Percentiles rank a stretch among this genome's conserved stretches.
These are phyloP conservation scores for Dicycla oo DNA, from an alignment of 2,888 invertebrate species.

Conservation along the genomic window DNA sequence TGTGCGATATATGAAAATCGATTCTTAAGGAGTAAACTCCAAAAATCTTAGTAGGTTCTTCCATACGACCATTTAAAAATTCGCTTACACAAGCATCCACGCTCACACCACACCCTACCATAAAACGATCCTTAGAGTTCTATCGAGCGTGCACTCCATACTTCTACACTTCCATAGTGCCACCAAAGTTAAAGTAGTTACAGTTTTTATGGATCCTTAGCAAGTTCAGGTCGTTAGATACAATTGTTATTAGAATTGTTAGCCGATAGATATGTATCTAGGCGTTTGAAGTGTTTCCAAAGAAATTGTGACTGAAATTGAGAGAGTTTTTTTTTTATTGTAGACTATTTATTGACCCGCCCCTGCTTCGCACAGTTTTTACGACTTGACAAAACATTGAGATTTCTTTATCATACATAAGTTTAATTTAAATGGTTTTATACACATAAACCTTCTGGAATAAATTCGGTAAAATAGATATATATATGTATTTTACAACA, in stretches of 20 bases:
- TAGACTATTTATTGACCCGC: no score
- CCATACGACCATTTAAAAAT: not conserved
- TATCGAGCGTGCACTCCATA: conserved; percentile 39
- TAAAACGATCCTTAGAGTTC: conserved; percentile 19
- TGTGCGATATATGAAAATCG: no score
- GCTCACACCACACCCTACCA: not conserved
- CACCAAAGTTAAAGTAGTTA: conserved; percentile 47
- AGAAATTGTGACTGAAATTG: not conserved
- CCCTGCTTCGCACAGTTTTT: no score
- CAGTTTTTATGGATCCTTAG: conserved; percentile 46
- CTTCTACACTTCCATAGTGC: conserved; percentile 21
- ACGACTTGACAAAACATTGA: no score
- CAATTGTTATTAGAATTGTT: conserved; percentile 35
- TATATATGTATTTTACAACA: no score
- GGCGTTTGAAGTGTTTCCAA: not conserved
- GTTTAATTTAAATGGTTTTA: no score
- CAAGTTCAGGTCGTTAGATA: conserved; percentile 36
- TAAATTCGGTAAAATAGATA: no score
- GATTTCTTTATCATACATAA: no score
- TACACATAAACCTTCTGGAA: not conserved
- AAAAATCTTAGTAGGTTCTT: no score
- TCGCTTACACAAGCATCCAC: not conserved
- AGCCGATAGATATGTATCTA: not conserved
- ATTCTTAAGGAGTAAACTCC: no score
- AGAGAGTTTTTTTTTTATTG: not conserved